Base-by-base conservation (phyloP, 1,140 invertebrate species). In the Bombus consobrinus region DNA sequence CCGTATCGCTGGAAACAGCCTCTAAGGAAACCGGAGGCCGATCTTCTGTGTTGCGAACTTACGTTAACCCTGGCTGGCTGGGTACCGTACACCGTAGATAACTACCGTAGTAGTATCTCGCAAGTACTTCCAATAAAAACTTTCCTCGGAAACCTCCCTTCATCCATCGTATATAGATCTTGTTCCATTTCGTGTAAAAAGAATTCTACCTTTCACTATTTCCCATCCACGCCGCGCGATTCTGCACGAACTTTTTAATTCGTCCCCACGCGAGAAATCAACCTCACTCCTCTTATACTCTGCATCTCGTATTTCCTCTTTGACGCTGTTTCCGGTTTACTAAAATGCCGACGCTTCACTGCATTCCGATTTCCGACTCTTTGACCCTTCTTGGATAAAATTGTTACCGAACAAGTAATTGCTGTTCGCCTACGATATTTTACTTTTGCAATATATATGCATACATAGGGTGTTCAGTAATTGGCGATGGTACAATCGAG, bases 111-210 rank as follows among this genome's bases (percentile, higher is more conserved):
- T 69, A 69, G 68, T 88, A 88, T 83, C 84, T 72, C 62, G 75
- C 77, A 74, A 85, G 34, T 77, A 87, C 66, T 68, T 87, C 74
- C 87, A 90, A 91, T 90, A 91, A 90, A 91, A 91, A 91, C 87
- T 91, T 91, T 81, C 79, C 68, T 72, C n/a, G 64, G 83, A 91
- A 88, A 69, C 89, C 82, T 71, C 81, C 64, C 82, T 80, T 62
- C 69, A 72, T 85, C 75, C 64, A n/a, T 41, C 81, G 53, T 84
- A 68, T 84, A 89, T 87, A 89, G 80, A 88, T 79, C 77, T 87
- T 57, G 75, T 89, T 86, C 80, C 80, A 86, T 89, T 90, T 53
- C 77, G n/a, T 8, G 15, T 73, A 83, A 89, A 89, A 87, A 81
- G 88, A 32, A 53, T 62, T 62, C 57, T 75, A 64, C 75, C 41